Base-by-base conservation (phyloP, 2,888 invertebrate species). In the Leptinotarsa tumamoca region DNA sequence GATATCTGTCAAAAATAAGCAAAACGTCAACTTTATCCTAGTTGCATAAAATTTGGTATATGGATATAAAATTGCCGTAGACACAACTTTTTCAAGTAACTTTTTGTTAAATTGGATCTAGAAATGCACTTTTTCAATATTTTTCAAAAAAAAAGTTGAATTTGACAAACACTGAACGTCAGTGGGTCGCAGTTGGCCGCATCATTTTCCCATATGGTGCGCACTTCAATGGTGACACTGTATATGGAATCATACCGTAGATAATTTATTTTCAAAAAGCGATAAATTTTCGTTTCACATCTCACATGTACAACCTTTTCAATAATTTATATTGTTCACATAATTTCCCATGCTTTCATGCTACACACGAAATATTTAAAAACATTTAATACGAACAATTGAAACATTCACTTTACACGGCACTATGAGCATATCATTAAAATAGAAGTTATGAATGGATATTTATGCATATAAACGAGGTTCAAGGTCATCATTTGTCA, bases 331-430 rank as follows among this genome's bases (percentile, higher is more conserved):
- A 43, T 50, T 63, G 50, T 63, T 52, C 54, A 66, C 23, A 18
- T 23, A 71, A 77, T 71, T 77, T 79, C 75, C 68, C 72, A 77
- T 77, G 68, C 75, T 77, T 74, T 76, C 74, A 71, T 71, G 67
- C 56, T 68, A 43, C 18, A 73, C 76, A 75, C 75, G 75, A 78
- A 76, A 56, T 73, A 56, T 71, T 73, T 71, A 67, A 74, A 74
- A 63, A 76, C 56, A 72, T 27, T 50, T 10, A 67, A 56, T 66
- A 72, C 68, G 14, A 69, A 68, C 21, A 63, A 69, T 33, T 61
- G 54, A 74, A 75, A 69, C 43, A 50, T 71, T 69, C 68, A 75
- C 75, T 75, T 75, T 75, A 72, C 67, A 69, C 54, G 43, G 69
- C 56, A 54, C 56, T 56, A 33, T 33, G 33, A 3, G 18, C 13